Base-by-base conservation (phyloP, 2,797 vertebrate genomes). In the Siniperca obscura region DNA sequence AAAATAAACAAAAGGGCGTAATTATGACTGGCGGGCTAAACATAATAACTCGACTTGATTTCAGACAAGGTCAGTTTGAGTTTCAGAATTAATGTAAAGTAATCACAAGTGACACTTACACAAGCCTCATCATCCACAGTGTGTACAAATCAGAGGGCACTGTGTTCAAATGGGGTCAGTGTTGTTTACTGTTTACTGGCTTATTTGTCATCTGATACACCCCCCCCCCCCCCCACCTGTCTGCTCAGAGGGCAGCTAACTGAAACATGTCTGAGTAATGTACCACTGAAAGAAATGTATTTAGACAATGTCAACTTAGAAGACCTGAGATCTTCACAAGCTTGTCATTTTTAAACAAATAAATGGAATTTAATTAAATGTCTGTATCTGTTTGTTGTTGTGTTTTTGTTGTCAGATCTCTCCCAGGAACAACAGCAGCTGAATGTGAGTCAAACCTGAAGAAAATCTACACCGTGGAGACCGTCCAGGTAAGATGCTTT, bases 381-480 rank as follows among this genome's bases (percentile, higher is more conserved):
- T 48, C 14, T 72, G 5, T 52, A 0, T 71, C 36, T 85, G 27
- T 77, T 4, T 82, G 46, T 75, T 70, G 3, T 34, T 27, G 13
- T 7, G 60, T 53, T 75, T 38, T n/a, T n/a, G n/a, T n/a, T 78
- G 30, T 42, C 67, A 99, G 98, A 91, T 99, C 98, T 8, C 95
- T 97, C 74, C 98, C 98, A 55, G 98, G 98, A 77, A 96, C 97
- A 8, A 99, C 98, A 30, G 98, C 97, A 0, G 97, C 98, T 17
- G 97, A 99, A 93, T 99, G 96, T 69, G 98, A 98, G 65, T 99
- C 97, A 5, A 98, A 99, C 80, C 89, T 99, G 92, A 99, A 97
- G 94, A 99, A 97, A 90, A 98, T 99, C 91, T 99, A 99, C 86
- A 98, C 97, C 0, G 98, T 98, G 14, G 97, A 97, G 27, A 98